These are phyloP conservation scores for Crypturellus undulatus DNA, from an alignment of 2,113 vertebrate species.

Conservation along the genomic window DNA sequence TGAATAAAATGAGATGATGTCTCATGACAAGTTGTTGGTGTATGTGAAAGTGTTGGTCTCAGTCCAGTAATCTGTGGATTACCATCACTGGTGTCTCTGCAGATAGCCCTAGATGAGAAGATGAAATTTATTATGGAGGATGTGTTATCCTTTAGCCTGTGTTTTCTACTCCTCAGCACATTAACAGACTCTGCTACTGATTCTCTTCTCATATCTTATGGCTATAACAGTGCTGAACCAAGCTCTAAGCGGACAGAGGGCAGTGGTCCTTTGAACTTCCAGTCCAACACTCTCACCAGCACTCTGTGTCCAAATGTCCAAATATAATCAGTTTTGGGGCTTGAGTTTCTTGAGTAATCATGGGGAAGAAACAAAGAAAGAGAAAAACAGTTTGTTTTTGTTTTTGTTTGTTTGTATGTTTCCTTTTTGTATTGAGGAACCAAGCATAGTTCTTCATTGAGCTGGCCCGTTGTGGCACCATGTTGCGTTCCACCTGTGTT, in stretches of 20 bases:
- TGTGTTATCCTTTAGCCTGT: neutral
- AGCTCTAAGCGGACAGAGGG: neutral
- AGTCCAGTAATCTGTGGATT: neutral
- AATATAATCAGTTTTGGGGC: neutral
- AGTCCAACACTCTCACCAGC: neutral
- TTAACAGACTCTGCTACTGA: neutral
- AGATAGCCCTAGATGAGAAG: neutral
- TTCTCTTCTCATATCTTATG: neutral
- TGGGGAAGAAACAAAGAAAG: neutral
- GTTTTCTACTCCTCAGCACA: neutral
- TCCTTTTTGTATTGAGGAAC: neutral
- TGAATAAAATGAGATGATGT: neutral
- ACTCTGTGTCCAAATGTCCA: neutral
- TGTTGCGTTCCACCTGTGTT: neutral
- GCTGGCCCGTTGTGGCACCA: neutral
- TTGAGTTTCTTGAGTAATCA: neutral
- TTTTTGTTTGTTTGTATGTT: neutral
- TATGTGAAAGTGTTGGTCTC: neutral
- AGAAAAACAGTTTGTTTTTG: neutral
- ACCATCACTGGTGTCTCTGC: neutral
- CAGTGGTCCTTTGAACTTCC: neutral
- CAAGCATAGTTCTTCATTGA: neutral
- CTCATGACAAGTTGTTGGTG: neutral
- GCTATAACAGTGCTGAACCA: neutral
- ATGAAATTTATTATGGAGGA: neutral